phyloP scores from a whole-genome alignment of 2,113 vertebrate species.

The Pyrgilauda ruficollis region DNA sequence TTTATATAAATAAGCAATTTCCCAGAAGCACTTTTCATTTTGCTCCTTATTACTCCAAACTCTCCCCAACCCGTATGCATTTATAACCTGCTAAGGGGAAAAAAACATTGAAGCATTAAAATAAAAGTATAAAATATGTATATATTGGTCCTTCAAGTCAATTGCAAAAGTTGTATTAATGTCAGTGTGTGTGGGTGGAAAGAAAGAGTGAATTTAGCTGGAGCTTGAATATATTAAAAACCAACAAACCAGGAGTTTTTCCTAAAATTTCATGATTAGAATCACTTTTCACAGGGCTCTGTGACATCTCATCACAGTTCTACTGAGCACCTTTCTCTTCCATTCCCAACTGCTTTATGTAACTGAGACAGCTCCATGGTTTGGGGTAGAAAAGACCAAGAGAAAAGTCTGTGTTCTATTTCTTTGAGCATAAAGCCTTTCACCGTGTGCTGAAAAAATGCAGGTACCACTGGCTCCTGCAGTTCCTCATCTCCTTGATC shows the following conservation, averaged over 20 bases:
- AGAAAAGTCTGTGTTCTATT: background rate
- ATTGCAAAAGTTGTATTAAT: background rate
- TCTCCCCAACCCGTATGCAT: background rate
- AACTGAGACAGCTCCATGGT: background rate
- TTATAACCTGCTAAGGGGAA: background rate
- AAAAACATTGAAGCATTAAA: background rate
- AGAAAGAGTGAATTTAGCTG: background rate
- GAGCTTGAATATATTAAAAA: background rate
- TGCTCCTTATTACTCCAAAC: background rate
- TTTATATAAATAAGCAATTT: background rate
- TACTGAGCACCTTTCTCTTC: background rate
- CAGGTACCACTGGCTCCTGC: background rate
- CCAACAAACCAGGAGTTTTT: background rate
- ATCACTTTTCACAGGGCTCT: background rate
- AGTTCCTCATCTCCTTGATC: background rate
- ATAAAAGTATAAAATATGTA: background rate
- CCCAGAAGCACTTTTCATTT: background rate
- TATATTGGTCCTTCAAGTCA: background rate
- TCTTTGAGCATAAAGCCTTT: background rate
- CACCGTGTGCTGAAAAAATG: background rate
- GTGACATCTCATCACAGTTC: background rate
- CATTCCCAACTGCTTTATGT: background rate
- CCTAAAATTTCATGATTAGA: background rate
- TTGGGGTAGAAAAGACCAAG: background rate
- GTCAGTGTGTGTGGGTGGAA: accelerated